A percentile compares a stretch with the other conserved stretches of the same genome.
Evolutionary conservation across 2,797 vertebrate species (phyloP).

Genomic region (Yasuhikotakia modesta): DNA sequence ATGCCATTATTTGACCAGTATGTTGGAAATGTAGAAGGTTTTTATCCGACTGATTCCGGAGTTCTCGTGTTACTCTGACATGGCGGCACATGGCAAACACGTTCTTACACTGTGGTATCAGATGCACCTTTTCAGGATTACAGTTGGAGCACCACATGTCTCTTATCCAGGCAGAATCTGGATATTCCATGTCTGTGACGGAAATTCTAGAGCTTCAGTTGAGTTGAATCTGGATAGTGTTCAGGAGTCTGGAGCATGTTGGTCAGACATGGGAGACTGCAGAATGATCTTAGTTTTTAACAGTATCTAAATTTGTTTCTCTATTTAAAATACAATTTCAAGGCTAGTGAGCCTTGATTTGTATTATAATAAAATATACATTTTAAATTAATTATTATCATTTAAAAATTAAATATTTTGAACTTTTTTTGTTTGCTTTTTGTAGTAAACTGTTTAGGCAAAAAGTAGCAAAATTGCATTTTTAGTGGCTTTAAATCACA

Average conservation of each 20-base stretch:
- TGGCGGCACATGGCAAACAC: conserved; percentile 70
- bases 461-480: too few species aligned
- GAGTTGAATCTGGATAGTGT: conserved; percentile 10
- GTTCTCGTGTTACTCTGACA: conserved; percentile 71
- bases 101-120: neutral
- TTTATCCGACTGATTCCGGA: conserved; percentile 29
- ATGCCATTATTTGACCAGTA: conserved; percentile 24
- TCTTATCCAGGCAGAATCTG: conserved; percentile 21
- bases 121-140: conserved; percentile 30
- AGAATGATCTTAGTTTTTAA: neutral
- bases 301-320: too few species aligned
- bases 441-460: neutral
- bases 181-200: conserved; percentile 6
- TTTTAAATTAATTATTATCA: too few species aligned
- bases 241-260: conserved; percentile 5
- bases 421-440: too few species aligned
- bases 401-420: too few species aligned
- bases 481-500: conserved; percentile 22
- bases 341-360: too few species aligned
- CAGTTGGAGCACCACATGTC: conserved; percentile 23
- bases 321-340: neutral
- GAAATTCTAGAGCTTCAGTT: conserved; percentile 33
- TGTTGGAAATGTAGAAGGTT: conserved; percentile 65
- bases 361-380: too few species aligned
- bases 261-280: conserved; percentile 15